phyloP scores from a whole-genome alignment of 2,888 invertebrate species.

The Julus scanicus region DNA sequence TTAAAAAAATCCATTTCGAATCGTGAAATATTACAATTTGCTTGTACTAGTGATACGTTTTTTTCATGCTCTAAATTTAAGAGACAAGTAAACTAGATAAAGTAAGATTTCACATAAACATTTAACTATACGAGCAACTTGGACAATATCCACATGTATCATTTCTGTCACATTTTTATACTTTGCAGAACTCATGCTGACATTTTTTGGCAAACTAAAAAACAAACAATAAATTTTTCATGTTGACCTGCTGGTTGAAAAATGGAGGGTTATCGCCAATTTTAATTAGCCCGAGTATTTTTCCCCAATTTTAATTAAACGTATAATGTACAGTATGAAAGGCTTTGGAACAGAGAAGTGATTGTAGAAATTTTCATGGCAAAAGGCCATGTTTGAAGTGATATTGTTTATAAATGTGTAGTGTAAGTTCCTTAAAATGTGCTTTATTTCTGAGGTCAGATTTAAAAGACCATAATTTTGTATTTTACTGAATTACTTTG shows the following conservation, averaged over 20 bases:
- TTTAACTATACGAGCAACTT: not conserved
- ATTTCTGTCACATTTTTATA: constrained; percentile 2
- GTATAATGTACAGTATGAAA: not conserved
- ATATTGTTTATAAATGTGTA: too few species aligned
- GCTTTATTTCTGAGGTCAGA: too few species aligned
- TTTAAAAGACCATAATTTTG: too few species aligned
- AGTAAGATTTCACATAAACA: constrained; percentile 27
- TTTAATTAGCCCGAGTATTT: constrained; percentile 1
- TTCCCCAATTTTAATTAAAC: constrained; percentile 12
- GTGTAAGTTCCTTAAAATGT: too few species aligned
- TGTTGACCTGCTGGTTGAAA: not conserved
- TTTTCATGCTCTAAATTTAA: constrained; percentile 17
- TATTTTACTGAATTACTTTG: too few species aligned
- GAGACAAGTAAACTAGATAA: not conserved
- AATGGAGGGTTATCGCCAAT: constrained; percentile 27
- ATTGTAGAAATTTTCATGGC: not conserved
- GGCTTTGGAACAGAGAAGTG: not conserved
- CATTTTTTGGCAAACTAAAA: constrained; percentile 17
- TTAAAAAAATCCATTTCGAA: not conserved
- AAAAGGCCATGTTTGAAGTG: not conserved
- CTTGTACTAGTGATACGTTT: not conserved
- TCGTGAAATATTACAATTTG: not conserved
- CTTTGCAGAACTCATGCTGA: constrained; percentile 27
- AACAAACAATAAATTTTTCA: not conserved
- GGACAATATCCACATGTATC: constrained; percentile 42